Conservation (phyloP, 2,113 vertebrate species). For the Miniopterus natalensis region DNA sequence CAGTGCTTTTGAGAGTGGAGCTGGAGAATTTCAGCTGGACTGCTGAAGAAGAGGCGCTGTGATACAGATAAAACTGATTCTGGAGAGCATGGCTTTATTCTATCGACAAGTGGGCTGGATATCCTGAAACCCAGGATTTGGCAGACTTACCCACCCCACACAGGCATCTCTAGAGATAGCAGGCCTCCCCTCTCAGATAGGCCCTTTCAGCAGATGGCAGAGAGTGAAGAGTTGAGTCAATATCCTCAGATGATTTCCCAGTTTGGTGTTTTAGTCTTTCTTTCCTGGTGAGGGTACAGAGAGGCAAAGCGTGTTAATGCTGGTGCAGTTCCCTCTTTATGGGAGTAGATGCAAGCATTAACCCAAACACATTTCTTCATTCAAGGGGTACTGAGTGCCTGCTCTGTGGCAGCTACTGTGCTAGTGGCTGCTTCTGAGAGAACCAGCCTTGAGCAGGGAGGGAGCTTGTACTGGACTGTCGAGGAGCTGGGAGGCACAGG, state of each 20-base stretch:
- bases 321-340: neutral
- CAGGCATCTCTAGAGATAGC: neutral
- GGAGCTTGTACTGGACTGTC: neutral
- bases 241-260: neutral
- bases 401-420: neutral
- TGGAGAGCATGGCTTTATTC: neutral
- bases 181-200: neutral
- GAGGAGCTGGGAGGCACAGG: neutral
- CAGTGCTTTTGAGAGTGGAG: neutral
- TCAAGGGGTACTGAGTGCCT: neutral
- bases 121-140: neutral
- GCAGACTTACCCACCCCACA: neutral
- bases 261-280: neutral
- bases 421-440: neutral
- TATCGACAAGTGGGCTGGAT: neutral
- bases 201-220: neutral
- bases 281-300: neutral
- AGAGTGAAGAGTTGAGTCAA: neutral
- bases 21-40: neutral
- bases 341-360: neutral
- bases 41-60: neutral
- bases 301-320: neutral
- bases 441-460: neutral
- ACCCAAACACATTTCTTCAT: neutral
- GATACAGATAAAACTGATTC: neutral